Conservation (phyloP, 30 jellyfish, hydroid and myxozoan species). For the Aurelia aurita complex sp. Pacific region DNA sequence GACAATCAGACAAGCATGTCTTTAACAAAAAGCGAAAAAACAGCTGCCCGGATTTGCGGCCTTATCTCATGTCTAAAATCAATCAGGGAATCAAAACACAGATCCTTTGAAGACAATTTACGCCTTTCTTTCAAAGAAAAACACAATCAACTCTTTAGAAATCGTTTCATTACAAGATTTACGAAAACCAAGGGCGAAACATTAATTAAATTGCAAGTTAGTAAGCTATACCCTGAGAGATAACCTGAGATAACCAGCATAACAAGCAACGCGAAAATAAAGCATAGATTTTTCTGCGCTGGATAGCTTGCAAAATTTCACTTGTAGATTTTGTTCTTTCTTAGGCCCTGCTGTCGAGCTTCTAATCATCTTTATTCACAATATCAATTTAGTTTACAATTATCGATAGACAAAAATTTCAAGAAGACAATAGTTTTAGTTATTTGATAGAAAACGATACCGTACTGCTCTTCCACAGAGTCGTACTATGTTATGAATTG, state of each 20-base stretch:
- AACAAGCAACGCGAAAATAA: constrained; percentile 18
- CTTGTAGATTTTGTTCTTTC: too few relatives aligned
- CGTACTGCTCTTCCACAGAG: too few relatives aligned
- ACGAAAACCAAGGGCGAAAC: constrained; percentile 47
- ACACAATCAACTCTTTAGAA: constrained; percentile 54
- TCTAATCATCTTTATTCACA: too few relatives aligned
- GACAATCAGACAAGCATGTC: constrained; percentile 41
- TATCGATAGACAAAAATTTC: too few relatives aligned
- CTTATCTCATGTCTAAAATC: constrained; percentile 49
- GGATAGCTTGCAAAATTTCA: too few relatives aligned
- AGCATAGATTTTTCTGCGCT: constrained; percentile 6
- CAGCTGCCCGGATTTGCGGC: constrained; percentile 33
- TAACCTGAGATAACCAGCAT: background rate
- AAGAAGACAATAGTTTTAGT: too few relatives aligned
- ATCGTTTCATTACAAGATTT: constrained; percentile 59
- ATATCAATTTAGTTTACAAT: too few relatives aligned
- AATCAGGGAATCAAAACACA: constrained; percentile 51
- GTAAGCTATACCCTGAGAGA: constrained; percentile 57
- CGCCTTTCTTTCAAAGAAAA: constrained; percentile 58
- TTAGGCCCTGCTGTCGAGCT: too few relatives aligned
- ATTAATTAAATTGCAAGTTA: constrained; percentile 61
- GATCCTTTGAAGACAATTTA: constrained; percentile 49
- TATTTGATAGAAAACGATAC: too few relatives aligned
- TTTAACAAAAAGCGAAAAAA: constrained; percentile 18
- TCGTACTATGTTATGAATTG: too few relatives aligned